Percentiles rank a stretch among this genome's conserved stretches.
Evolutionary conservation across 2,113 vertebrate species (phyloP).

Genomic region (Gnathonemus echidnorhynchus): DNA sequence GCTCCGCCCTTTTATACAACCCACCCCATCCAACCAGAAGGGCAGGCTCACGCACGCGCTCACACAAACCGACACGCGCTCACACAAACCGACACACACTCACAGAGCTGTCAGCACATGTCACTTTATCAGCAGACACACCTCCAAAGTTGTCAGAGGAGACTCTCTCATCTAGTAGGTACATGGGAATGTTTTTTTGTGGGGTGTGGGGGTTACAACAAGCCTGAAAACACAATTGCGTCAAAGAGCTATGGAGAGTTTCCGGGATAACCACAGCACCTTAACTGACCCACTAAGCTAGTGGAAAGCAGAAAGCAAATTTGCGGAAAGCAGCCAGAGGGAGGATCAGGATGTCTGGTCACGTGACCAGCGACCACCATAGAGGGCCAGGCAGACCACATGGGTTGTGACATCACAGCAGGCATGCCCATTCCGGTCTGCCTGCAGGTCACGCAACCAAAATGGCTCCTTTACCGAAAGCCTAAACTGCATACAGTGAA

Average conservation of each 20-base stretch:
- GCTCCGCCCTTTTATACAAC: conserved; percentile 55
- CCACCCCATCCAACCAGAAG: conserved; percentile 51
- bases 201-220: not conserved
- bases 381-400: not conserved
- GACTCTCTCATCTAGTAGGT: conserved; percentile 29
- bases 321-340: not conserved
- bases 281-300: not conserved
- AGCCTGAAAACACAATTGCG: conserved; percentile 1
- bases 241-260: conserved; percentile 2
- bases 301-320: not conserved
- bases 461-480: not conserved
- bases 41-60: conserved; percentile 35
- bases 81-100: not conserved
- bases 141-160: conserved; percentile 5
- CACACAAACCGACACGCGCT: not conserved
- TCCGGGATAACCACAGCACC: not conserved
- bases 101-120: conserved; percentile 47
- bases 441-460: not conserved
- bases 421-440: not conserved
- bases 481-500: not conserved
- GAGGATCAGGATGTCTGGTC: not conserved
- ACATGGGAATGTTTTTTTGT: not conserved
- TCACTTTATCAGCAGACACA: conserved; percentile 40
- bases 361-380: not conserved
- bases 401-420: not conserved